Evolutionary conservation across 2,888 invertebrate genomes (phyloP), one percentile per base, ranked within the genome.

Genomic region (Halocaridina rubra): DNA sequence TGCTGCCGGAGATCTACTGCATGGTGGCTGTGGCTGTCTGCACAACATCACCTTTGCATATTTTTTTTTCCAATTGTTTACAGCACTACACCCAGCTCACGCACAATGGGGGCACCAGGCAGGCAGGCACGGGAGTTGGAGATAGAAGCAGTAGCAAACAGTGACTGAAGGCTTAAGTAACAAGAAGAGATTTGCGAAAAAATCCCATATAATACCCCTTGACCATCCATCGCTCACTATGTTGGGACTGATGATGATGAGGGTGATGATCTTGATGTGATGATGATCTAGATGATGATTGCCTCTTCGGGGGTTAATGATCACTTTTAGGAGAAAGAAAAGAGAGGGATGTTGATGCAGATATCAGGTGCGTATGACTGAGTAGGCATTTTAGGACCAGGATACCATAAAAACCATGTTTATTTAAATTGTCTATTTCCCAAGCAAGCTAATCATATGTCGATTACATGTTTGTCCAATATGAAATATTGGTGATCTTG

Each of bases 241-340:
- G 27, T 46, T 77, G 69, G 32, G 32, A 30, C 30, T 29, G 29
- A 57, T 76, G 81, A 75, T 61, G 46, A 33, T 67, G 69, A 69
- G 27, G 27, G 30, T 69, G 29, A 27, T 67, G 27, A 69, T 69
- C 29, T 29, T 69, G 69, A 69, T 69, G 27, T 69, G 24, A 29
- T 59, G 57, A 27, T 77, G 72, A 72, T 57, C 72, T 72, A 78
- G 78, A 69, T 78, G 78, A 69, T 69, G 69, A 78, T 29, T 84
- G 39, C 82, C 82, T 59, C 72, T 39, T 69, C 82, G 71, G 78
- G 82, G 82, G 82, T 84, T 71, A 78, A 71, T 71, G 77, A 29
- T 78, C 77, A 84, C 82, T 84, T 84, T 84, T 71, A 78, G 82
- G 82, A 84, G 82, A 81, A 61, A 59, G 53, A 46, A 4, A 39